phyloP scores from a whole-genome alignment of 1,140 invertebrate species.

The Hyposmocoma kahamanoa region DNA sequence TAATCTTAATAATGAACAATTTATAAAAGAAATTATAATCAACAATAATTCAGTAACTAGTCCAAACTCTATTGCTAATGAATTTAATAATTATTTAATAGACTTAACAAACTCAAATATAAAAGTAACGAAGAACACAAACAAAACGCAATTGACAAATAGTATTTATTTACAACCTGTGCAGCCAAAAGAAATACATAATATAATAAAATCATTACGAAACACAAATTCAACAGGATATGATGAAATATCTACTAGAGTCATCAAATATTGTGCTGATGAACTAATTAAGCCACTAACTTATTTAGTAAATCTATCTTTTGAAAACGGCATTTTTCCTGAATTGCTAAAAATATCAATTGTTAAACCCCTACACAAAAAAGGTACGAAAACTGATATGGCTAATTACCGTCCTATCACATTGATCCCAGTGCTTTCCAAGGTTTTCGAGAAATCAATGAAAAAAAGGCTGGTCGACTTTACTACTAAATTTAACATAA shows the following conservation, averaged over 20 bases:
- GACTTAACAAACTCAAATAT: not conserved
- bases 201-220: not conserved
- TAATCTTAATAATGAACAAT: not conserved
- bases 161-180: not conserved
- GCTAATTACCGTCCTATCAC: slow-evolving; percentile 6
- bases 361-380: slow-evolving; percentile 6
- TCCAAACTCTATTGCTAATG: not conserved
- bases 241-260: slow-evolving; percentile 1
- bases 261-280: not conserved
- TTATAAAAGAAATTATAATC: not conserved
- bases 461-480: not conserved
- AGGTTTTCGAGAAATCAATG: not conserved
- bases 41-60: not conserved
- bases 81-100: not conserved
- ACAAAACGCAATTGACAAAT: not conserved
- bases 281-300: not conserved
- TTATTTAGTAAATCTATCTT: slow-evolving; percentile 3
- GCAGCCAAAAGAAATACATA: not conserved
- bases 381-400: not conserved
- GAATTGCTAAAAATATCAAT: not conserved
- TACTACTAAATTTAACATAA: not conserved
- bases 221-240: slow-evolving; percentile 4
- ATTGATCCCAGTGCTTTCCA: not conserved
- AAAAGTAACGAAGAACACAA: not conserved
- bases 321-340: not conserved